A percentile compares a stretch with the other conserved stretches of the same genome.
Conservation (phyloP, 2,113 vertebrate genomes). For the Falco punctatus region DNA sequence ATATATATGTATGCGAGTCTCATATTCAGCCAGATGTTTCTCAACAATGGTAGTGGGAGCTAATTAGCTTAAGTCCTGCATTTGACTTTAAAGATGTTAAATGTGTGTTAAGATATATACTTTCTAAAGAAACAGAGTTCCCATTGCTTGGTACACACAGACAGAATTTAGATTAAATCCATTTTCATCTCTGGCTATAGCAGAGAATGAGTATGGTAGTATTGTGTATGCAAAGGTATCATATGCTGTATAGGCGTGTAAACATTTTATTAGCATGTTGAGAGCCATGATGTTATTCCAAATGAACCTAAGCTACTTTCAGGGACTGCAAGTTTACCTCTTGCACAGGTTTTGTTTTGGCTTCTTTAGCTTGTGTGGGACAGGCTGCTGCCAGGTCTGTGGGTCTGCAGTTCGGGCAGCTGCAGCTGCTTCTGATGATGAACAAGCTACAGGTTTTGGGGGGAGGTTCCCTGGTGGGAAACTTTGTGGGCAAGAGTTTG, state of each 20-base stretch:
- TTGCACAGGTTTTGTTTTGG: not conserved
- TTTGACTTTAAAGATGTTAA: not conserved
- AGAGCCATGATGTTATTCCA: rapidly evolving
- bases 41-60: not conserved
- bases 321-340: not conserved
- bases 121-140: not conserved
- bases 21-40: not conserved
- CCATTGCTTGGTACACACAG: not conserved
- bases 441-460: not conserved
- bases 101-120: not conserved
- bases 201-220: not conserved
- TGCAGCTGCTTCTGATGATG: not conserved
- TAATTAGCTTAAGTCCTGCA: not conserved
- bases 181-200: not conserved
- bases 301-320: not conserved
- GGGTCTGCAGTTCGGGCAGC: not conserved
- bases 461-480: not conserved
- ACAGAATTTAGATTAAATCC: not conserved
- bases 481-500: not conserved
- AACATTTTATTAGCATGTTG: not conserved
- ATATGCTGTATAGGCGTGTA: not conserved
- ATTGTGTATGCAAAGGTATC: not conserved
- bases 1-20: not conserved
- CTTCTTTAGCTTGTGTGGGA: not conserved
- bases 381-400: not conserved